Conservation (phyloP, 2,113 vertebrate genomes). For the Urocynchramus pylzowi region DNA sequence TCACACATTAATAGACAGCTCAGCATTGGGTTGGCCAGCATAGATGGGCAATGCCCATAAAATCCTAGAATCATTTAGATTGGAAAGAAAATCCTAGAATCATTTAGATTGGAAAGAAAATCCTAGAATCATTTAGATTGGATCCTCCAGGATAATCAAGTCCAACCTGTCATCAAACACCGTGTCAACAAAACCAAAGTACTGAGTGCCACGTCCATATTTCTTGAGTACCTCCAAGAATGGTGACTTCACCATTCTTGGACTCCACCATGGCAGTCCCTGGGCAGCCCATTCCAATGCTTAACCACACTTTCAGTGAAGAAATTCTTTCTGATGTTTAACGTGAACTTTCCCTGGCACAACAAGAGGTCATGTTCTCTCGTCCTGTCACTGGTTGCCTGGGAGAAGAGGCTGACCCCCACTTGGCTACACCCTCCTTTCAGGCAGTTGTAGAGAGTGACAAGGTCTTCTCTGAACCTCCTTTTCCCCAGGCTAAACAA, state of each 20-base stretch:
- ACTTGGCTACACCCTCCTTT: neutral
- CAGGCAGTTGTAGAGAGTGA: neutral
- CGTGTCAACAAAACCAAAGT: neutral
- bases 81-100: neutral
- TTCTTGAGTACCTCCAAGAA: neutral
- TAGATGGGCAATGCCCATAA: neutral
- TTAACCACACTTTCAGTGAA: neutral
- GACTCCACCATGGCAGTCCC: too few species aligned
- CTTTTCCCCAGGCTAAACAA: neutral
- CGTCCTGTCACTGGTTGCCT: neutral
- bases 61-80: neutral
- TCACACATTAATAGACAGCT: neutral
- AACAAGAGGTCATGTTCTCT: neutral
- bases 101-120: neutral
- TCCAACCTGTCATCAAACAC: neutral
- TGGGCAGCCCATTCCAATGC: neutral
- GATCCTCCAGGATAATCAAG: neutral
- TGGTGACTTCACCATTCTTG: neutral
- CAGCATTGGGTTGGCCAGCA: neutral
- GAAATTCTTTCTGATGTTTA: neutral
- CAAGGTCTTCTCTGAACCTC: neutral
- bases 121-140: too few species aligned
- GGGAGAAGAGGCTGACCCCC: neutral
- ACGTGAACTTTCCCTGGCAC: neutral
- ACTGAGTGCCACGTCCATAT: neutral